Conservation (phyloP, 2,888 invertebrate genomes). For the Spicauda simplicius region DNA sequence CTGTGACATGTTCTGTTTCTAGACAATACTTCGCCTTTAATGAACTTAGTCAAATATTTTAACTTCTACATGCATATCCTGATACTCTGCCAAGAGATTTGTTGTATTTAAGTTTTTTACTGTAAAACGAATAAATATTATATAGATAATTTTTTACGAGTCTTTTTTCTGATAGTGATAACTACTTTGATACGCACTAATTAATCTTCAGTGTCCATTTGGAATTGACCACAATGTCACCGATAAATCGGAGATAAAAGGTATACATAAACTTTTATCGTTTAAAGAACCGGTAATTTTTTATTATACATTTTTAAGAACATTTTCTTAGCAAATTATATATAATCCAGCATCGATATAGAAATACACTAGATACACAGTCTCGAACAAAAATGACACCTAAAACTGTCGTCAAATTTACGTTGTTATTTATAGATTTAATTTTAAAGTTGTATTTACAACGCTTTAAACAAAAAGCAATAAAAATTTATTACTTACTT, state of each 20-base stretch:
- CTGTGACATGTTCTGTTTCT: constrained; percentile 15
- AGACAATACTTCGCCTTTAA: constrained; percentile 15
- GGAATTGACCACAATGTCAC: neutral
- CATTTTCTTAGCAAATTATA: neutral
- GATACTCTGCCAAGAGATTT: constrained; percentile 24
- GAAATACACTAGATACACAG: too few species aligned
- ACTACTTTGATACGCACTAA: neutral
- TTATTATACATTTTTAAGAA: constrained; percentile 9
- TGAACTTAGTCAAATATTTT: constrained; percentile 21
- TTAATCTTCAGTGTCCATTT: neutral
- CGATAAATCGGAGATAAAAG: neutral
- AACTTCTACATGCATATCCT: constrained; percentile 13
- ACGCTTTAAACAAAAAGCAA: too few species aligned
- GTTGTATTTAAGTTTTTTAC: constrained; percentile 30
- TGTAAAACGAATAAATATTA: constrained; percentile 14
- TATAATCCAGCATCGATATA: too few species aligned
- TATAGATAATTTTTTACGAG: neutral
- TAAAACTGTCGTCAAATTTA: too few species aligned
- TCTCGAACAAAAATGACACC: too few species aligned
- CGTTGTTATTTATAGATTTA: too few species aligned
- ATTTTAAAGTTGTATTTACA: too few species aligned
- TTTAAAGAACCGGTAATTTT: neutral
- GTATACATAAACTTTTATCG: neutral
- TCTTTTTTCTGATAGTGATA: constrained; percentile 1
- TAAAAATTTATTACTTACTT: too few species aligned